phyloP scores from a whole-genome alignment of 37 sponge, comb jelly and placozoan genomes.

The Cliona cf. orientalis region DNA sequence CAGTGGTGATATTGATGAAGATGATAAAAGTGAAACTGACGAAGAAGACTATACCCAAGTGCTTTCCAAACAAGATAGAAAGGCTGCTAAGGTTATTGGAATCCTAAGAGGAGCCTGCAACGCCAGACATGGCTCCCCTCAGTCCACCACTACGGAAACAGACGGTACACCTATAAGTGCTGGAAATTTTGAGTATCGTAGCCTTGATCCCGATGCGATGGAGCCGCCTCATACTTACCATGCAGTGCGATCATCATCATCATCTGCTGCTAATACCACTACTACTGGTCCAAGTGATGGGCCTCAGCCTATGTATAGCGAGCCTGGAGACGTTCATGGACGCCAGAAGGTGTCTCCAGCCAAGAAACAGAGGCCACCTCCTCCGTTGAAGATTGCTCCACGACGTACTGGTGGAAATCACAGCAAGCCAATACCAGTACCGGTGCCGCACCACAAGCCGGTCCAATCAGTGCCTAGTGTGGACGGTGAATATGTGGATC shows the following conservation, averaged over 20 bases:
- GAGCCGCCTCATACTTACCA: not conserved
- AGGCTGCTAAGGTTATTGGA: not conserved
- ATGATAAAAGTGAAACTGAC: too few relatives aligned
- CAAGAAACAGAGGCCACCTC: too few relatives aligned
- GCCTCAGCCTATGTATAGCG: not conserved
- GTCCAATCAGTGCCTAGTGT: not conserved
- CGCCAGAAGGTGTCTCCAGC: not conserved
- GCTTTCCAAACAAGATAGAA: not conserved
- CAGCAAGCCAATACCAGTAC: too few relatives aligned
- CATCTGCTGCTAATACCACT: not conserved
- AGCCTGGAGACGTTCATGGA: not conserved
- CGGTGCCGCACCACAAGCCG: too few relatives aligned
- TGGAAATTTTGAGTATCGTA: not conserved
- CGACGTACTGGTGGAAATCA: too few relatives aligned
- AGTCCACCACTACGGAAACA: not conserved
- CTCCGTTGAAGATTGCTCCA: too few relatives aligned
- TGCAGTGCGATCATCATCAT: not conserved
- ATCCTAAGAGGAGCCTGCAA: not conserved
- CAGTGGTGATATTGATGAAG: too few relatives aligned
- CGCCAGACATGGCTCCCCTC: too few relatives aligned
- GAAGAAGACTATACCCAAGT: not conserved
- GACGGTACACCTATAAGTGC: not conserved
- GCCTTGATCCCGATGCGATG: not conserved
- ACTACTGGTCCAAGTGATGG: not conserved
- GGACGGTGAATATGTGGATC: conserved; percentile 4